A percentile compares a stretch with the other conserved stretches of the same genome.
phyloP scores from a whole-genome alignment of 2,113 vertebrate species.

The Protobothrops flavoviridis region DNA sequence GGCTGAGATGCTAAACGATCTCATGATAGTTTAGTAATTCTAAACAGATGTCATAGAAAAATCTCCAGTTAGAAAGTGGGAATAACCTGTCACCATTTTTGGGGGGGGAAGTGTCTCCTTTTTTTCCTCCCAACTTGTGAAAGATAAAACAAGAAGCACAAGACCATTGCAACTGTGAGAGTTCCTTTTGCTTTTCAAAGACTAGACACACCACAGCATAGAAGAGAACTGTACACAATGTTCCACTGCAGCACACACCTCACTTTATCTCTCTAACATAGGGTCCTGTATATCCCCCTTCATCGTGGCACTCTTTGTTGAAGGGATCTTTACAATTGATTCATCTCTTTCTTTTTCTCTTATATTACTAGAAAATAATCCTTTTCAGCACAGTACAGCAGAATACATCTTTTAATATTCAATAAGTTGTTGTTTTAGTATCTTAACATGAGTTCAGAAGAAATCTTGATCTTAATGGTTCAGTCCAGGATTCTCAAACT shows the following conservation, averaged over 20 bases:
- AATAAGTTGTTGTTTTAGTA: not conserved
- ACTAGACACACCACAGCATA: not conserved
- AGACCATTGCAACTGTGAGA: not conserved
- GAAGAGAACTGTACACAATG: not conserved
- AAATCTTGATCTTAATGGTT: not conserved
- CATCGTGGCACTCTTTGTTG: not conserved
- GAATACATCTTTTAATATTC: not conserved
- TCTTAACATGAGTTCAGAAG: not conserved
- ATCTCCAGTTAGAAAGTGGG: not conserved
- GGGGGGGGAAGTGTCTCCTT: not conserved
- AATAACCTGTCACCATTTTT: not conserved
- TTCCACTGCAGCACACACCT: not conserved
- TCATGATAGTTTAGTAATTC: not conserved
- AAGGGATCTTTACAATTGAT: not conserved
- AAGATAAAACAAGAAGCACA: not conserved
- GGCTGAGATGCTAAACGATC: not conserved
- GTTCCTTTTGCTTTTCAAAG: not conserved
- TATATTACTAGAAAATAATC: not conserved
- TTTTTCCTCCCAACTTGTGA: not conserved
- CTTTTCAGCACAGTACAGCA: not conserved
- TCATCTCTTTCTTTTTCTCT: not conserved
- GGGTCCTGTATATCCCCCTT: not conserved
- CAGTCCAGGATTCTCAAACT: not conserved
- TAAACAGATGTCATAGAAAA: not conserved
- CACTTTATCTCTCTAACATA: not conserved